phyloP scores from a whole-genome alignment of 2,113 vertebrate species.

The Fregetta grallaria region DNA sequence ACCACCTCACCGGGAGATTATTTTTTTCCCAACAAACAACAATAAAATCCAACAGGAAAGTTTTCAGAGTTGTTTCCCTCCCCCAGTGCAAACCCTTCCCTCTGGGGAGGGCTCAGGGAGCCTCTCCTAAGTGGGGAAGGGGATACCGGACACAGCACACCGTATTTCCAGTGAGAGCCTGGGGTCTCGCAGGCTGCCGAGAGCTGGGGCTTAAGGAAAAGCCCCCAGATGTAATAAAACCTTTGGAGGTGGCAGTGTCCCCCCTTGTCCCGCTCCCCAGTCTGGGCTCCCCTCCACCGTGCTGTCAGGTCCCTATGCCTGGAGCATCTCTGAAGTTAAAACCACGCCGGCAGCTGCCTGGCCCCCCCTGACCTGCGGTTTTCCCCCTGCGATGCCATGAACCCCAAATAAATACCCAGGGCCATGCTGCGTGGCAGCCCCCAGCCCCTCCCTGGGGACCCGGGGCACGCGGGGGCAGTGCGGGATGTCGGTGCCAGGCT shows the following conservation, averaged over 20 bases:
- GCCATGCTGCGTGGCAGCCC: not conserved
- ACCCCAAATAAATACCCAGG: not conserved
- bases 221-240: not conserved
- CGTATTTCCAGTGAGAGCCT: not conserved
- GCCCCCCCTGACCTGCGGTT: accelerated
- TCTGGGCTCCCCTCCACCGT: not conserved
- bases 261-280: no score
- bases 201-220: not conserved
- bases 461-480: accelerated
- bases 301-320: not conserved
- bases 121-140: not conserved
- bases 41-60: not conserved
- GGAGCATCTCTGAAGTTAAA: not conserved
- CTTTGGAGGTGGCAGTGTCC: not conserved
- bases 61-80: not conserved
- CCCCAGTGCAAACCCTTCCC: not conserved
- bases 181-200: not conserved
- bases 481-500: accelerated
- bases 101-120: not conserved
- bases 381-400: accelerated
- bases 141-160: not conserved
- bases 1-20: not conserved
- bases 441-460: not conserved
- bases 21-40: not conserved
- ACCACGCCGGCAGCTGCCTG: accelerated